Evolutionary conservation across 2,113 vertebrate species (phyloP), one percentile per base, ranked within the genome.

Genomic region (Nothoprocta pentlandii): DNA sequence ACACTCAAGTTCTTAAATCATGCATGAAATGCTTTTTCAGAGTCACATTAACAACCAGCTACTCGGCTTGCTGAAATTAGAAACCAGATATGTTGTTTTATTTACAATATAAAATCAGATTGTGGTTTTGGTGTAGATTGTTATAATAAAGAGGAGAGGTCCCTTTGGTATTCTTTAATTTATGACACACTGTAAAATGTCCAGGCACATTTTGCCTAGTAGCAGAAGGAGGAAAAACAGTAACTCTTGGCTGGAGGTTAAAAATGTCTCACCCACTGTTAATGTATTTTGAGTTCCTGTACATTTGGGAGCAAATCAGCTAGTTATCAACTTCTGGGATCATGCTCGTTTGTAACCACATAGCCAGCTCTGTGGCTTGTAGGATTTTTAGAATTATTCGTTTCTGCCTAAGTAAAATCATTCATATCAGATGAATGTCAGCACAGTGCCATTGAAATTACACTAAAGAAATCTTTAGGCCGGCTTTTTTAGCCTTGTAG

Each of bases 71-170:
- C 69, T 95, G 47, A 53, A 90, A 74, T 89, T 90, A 85, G 88
- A 95, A 95, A 93, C 77, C 74, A 85, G 80, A 93, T 90, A 95
- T 67, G 66, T 84, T 92, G n/a, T 79, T 97, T 61, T 95, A 92
- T 97, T 97, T 95, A 96, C 83, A 89, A 32, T 85, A 90, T 90
- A 92, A 94, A 93, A 87, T 92, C 91, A 79, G 62, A 51, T 26
- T 87, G 90, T 86, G 94, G 88, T 86, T 97, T 92, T 67, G 49
- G 58, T 93, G 80, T 89, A 90, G 88, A 89, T 81, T 92, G 49
- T 46, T 89, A 32, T 93, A 96, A 76, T 93, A 85, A 76, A 89
- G 58, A 86, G 70, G 25, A 90, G 94, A 81, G 70, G 88, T 92
- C 85, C 80, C 85, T 89, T 94, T 92, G 88, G 73, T 92, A 58